Evolutionary conservation across 2,888 invertebrate species (phyloP), one percentile per base, ranked within the genome.

Genomic region (Gortyna flavago): DNA sequence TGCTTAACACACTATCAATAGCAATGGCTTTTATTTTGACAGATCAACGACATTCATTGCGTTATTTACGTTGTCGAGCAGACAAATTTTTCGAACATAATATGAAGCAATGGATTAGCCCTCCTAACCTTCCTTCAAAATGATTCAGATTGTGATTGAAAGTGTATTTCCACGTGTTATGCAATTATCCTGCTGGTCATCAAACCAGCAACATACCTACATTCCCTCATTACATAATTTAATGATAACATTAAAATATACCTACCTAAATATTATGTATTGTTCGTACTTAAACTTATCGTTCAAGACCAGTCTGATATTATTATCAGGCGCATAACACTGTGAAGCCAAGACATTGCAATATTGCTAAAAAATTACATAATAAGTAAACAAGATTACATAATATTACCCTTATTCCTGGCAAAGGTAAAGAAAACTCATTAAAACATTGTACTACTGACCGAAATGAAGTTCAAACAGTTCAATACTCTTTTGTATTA

Each of bases 391-490:
- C 44, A 59, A 32, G 25, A 81, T 73, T 64, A 74, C 48, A 70
- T 41, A 70, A 61, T 66, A 68, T 7, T 32, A 38, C 25, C 41
- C 41, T 54, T 35, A 51, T 62, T 41, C 57, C 67, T 69, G 44
- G 35, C 65, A 44, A 35, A 69, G 32, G n/a, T 57, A n/a, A 51
- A 51, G 38, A 73, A 70, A 61, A 32, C 62, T 44, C 61, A 77
- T 57, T 68, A 66, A 41, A 59, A 70, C 66, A 80, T 54, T 66
- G 72, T 32, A 32, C 83, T 62, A 80, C 32, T 83, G 75, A 83
- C 72, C 83, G 83, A 72, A 62, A 69, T 80, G 7, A n/a, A 70
- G 81, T 81, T 72, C 77, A 77, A 80, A 67, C 9, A 71, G 76
- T 79, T 83, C 76, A 83, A 70, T 79, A 82, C 74, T 74, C 62